Percentiles rank a stretch among this genome's conserved stretches.
Evolutionary conservation across 2,797 vertebrate species (phyloP).

Genomic region (Australoheros facetus): DNA sequence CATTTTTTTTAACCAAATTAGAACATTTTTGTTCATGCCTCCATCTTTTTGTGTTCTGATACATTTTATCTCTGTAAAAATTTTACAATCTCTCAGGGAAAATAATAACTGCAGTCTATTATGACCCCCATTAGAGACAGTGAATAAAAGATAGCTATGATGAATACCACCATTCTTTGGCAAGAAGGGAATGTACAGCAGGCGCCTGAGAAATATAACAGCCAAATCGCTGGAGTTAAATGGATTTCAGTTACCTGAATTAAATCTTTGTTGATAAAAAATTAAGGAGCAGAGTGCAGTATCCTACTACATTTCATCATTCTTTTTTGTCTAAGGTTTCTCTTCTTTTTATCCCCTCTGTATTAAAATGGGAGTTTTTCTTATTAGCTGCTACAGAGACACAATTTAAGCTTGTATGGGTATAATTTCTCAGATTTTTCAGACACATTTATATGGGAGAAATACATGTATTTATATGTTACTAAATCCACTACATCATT

Average conservation of each 20-base stretch:
- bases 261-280: constrained; percentile 53
- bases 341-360: background rate
- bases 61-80: constrained; percentile 52
- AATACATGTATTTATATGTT: background rate
- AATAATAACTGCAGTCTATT: constrained; percentile 57
- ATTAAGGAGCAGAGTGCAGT: constrained; percentile 16
- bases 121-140: constrained; percentile 49
- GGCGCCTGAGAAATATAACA: constrained; percentile 46
- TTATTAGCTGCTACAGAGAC: background rate
- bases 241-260: constrained; percentile 53
- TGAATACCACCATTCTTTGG: constrained; percentile 49
- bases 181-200: constrained; percentile 52
- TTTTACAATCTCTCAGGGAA: constrained; percentile 61
- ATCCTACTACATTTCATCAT: background rate
- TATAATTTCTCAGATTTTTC: background rate
- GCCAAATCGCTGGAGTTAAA: constrained; percentile 41
- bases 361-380: background rate
- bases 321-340: background rate
- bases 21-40: constrained; percentile 22
- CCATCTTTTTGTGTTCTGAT: constrained; percentile 32
- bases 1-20: constrained; percentile 30
- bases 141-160: constrained; percentile 65
- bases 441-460: background rate
- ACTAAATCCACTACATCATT: background rate
- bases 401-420: background rate